A percentile compares a stretch with the other conserved stretches of the same genome.
These are phyloP conservation scores for Arrhopalites spinosus DNA, from an alignment of 2,888 invertebrate species.

Conservation along the genomic window DNA sequence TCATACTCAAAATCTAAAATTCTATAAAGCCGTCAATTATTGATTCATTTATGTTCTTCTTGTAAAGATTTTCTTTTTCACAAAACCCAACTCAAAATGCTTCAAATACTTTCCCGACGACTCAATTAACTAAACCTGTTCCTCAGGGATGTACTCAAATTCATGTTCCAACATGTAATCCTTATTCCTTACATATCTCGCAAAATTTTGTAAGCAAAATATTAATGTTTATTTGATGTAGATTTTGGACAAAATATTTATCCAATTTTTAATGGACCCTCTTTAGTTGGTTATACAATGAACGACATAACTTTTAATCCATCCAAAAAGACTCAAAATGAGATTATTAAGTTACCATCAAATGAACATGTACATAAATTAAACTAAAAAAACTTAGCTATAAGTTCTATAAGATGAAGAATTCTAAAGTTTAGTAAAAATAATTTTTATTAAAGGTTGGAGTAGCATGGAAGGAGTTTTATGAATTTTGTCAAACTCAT, in stretches of 20 bases:
- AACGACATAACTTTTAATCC: slow-evolving; percentile 9
- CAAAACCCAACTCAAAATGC: neutral
- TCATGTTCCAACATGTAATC: neutral
- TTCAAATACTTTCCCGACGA: neutral
- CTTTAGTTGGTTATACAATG: neutral
- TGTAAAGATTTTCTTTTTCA: neutral
- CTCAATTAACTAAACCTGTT: too few species aligned
- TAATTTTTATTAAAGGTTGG: neutral
- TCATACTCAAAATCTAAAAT: neutral
- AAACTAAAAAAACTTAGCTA: neutral
- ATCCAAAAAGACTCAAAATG: neutral
- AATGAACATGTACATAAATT: neutral
- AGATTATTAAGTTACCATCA: too few species aligned
- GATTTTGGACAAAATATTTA: neutral
- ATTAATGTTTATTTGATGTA: neutral
- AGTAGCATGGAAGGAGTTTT: neutral
- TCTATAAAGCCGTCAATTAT: too few species aligned
- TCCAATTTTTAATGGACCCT: neutral
- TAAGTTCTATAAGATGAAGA: neutral
- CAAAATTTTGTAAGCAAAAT: neutral
- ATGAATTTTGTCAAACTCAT: neutral
- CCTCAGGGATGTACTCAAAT: too few species aligned
- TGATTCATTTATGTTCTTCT: neutral
- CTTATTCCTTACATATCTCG: neutral
- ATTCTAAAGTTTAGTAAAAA: neutral